A percentile compares a stretch with the other conserved stretches of the same genome.
Evolutionary conservation across 1,140 invertebrate species (phyloP).

Genomic region (Drosophila yakuba): DNA sequence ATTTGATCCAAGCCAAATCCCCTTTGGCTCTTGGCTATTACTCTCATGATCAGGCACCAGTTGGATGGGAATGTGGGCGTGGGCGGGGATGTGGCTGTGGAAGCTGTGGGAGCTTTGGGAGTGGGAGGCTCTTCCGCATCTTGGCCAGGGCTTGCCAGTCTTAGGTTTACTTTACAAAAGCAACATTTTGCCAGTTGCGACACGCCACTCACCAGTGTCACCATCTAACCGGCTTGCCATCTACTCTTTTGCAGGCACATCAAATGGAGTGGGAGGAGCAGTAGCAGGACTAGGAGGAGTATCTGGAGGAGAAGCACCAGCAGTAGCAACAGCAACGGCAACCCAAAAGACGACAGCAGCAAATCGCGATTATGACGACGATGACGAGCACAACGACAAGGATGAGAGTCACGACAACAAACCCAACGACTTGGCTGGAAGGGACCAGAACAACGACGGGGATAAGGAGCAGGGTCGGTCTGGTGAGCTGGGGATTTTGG

Average conservation of each 20-base stretch:
- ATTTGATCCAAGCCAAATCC: conserved; percentile 42
- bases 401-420: conserved; percentile 54
- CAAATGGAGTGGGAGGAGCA: conserved; percentile 20
- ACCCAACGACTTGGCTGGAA: conserved; percentile 54
- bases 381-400: conserved; percentile 72
- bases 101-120: not conserved
- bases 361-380: conserved; percentile 79
- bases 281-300: conserved; percentile 6
- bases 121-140: conserved; percentile 8
- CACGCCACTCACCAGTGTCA: conserved; percentile 72
- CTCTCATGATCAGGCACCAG: conserved; percentile 37
- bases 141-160: conserved; percentile 24
- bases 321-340: conserved; percentile 16
- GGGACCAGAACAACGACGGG: conserved; percentile 23
- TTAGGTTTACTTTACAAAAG: conserved; percentile 74
- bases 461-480: not conserved
- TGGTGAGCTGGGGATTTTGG: not conserved
- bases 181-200: conserved; percentile 77
- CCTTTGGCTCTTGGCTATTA: conserved; percentile 35
- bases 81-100: no score
- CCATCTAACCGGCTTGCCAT: conserved; percentile 55
- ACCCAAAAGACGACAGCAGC: conserved; percentile 69
- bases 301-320: conserved; percentile 9
- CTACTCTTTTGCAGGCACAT: conserved; percentile 67
- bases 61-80: not conserved